Conservation (phyloP, 2,888 invertebrate species). For the Conistra vaccinii region DNA sequence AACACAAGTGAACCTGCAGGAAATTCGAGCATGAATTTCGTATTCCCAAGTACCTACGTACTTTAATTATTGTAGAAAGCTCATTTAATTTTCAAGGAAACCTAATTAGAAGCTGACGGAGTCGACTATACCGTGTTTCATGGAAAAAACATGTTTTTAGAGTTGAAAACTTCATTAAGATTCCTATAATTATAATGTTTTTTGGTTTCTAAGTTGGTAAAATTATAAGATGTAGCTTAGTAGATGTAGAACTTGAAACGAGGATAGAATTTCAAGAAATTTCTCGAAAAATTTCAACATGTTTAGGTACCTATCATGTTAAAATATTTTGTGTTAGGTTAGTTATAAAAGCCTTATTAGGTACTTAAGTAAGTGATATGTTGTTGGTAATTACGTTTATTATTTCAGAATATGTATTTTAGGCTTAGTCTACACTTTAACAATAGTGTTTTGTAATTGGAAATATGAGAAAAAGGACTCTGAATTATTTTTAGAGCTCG, state of each 20-base stretch:
- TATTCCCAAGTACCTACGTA: conserved; percentile 1
- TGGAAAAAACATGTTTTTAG: conserved; percentile 14
- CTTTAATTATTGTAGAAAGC: conserved; percentile 1
- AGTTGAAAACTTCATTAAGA: conserved; percentile 9
- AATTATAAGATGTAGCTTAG: conserved; percentile 9
- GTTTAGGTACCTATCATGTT: neutral
- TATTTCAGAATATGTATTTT: neutral
- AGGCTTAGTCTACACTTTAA: neutral
- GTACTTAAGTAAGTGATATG: neutral
- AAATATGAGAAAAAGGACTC: conserved; percentile 1
- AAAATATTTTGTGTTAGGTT: conserved; percentile 21
- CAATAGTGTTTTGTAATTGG: neutral
- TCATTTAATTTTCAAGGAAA: conserved; percentile 18
- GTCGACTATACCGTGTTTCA: conserved; percentile 8
- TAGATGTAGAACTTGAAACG: conserved; percentile 17
- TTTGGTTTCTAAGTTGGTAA: conserved; percentile 10
- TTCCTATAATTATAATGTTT: neutral
- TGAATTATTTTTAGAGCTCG: neutral
- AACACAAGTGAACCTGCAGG: no score
- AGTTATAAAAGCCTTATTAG: conserved; percentile 2
- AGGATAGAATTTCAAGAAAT: neutral
- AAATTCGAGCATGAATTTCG: conserved; percentile 13
- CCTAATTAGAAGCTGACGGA: conserved; percentile 17
- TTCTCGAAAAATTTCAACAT: neutral
- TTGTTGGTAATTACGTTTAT: neutral